Percentiles rank a stretch among this genome's conserved stretches.
These are phyloP conservation scores for Sebastes diploproa DNA, from an alignment of 2,797 vertebrate species.

Conservation along the genomic window DNA sequence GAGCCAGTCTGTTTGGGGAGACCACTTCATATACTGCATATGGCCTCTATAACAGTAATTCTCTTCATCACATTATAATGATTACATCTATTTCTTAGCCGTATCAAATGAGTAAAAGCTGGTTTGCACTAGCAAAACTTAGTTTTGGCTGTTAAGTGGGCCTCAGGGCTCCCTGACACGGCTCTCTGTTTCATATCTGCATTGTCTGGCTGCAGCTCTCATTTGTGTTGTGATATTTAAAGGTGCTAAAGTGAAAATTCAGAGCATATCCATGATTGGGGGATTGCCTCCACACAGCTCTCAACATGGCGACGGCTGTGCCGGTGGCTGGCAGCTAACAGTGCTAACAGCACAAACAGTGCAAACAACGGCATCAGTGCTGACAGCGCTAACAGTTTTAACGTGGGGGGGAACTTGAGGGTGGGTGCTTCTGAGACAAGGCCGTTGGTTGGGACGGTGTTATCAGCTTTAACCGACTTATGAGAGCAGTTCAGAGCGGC, in stretches of 20 bases:
- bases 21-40: slow-evolving; percentile 15
- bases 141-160: not conserved
- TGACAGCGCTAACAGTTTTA: not conserved
- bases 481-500: too few relatives aligned
- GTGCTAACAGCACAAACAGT: not conserved
- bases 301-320: not conserved
- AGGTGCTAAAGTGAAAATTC: not conserved
- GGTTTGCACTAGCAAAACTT: not conserved
- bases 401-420: too few relatives aligned
- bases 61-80: slow-evolving; percentile 12
- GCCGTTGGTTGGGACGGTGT: too few relatives aligned
- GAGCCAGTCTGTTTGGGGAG: slow-evolving; percentile 18
- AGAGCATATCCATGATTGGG: not conserved
- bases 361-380: too few relatives aligned
- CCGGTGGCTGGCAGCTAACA: not conserved
- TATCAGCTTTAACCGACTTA: too few relatives aligned
- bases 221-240: not conserved
- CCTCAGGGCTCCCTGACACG: not conserved
- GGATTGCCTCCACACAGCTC: not conserved
- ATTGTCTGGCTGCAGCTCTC: not conserved
- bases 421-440: too few relatives aligned
- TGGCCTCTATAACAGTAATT: slow-evolving; percentile 5
- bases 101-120: not conserved
- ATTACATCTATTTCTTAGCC: slow-evolving; percentile 2
- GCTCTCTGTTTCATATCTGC: not conserved